A percentile compares a stretch with the other conserved stretches of the same genome.
Conservation (phyloP, 2,888 invertebrate species). For the Sarcophaga subvicina region DNA sequence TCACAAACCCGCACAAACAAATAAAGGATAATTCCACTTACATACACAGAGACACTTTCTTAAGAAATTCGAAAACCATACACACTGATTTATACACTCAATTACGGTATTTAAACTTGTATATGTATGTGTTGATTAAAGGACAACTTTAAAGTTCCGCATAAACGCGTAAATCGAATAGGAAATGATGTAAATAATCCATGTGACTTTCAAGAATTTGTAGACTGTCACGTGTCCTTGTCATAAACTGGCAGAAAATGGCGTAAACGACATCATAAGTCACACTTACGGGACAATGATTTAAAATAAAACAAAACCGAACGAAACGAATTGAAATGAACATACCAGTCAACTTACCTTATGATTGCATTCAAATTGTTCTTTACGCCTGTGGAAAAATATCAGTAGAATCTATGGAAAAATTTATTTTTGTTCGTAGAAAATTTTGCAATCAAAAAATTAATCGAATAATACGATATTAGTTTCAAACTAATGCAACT, state of each 20-base stretch:
- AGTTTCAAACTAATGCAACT: too few relatives aligned
- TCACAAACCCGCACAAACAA: too few relatives aligned
- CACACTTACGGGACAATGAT: slow-evolving; percentile 50
- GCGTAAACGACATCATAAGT: slow-evolving; percentile 54
- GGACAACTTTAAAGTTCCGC: not conserved
- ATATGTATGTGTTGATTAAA: not conserved
- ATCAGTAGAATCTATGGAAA: not conserved
- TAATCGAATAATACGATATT: too few relatives aligned
- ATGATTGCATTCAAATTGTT: not conserved
- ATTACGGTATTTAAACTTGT: not conserved
- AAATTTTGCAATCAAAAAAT: too few relatives aligned
- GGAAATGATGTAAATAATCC: slow-evolving; percentile 57
- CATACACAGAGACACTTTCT: not conserved
- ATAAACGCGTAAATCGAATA: slow-evolving; percentile 52
- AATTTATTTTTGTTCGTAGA: too few relatives aligned
- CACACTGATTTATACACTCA: not conserved
- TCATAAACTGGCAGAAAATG: slow-evolving; percentile 29
- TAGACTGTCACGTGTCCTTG: slow-evolving; percentile 63
- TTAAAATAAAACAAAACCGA: slow-evolving; percentile 10
- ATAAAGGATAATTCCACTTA: too few relatives aligned
- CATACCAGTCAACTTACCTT: not conserved
- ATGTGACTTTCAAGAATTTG: slow-evolving; percentile 65
- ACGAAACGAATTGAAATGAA: not conserved
- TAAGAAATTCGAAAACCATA: not conserved
- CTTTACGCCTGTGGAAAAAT: not conserved